These are phyloP conservation scores for Oenanthe oenanthe DNA, from an alignment of 2,113 vertebrate species.

Conservation along the genomic window DNA sequence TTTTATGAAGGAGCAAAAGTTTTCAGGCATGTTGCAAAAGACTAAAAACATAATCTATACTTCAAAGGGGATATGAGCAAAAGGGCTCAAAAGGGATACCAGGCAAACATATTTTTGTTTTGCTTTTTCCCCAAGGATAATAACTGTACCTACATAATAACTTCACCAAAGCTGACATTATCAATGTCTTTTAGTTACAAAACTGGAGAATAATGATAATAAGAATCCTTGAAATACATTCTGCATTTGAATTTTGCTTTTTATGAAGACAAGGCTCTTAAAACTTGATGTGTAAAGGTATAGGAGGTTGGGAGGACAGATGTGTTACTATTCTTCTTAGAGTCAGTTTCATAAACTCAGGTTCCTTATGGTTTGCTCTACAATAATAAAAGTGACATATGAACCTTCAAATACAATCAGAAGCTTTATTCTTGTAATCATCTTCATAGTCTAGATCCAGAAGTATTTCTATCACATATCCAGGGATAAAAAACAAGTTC, in stretches of 20 bases:
- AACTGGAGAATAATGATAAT: not conserved
- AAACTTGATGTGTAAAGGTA: not conserved
- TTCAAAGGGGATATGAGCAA: not conserved
- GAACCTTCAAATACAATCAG: not conserved
- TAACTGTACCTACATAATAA: not conserved
- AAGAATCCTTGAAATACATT: not conserved
- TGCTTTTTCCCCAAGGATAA: not conserved
- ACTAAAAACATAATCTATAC: not conserved
- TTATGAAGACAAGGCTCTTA: not conserved
- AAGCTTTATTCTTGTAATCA: not conserved
- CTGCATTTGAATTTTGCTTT: not conserved
- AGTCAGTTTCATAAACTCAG: not conserved
- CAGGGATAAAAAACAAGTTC: not conserved
- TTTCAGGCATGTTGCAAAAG: not conserved
- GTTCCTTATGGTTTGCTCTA: not conserved
- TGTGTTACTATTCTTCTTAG: not conserved
- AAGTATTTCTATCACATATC: not conserved
- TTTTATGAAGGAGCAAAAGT: not conserved
- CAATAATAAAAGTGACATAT: not conserved
- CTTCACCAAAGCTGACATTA: not conserved
- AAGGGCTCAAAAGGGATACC: not conserved
- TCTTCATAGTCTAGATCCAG: not conserved
- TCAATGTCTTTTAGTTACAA: not conserved
- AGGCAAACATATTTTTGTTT: not conserved
- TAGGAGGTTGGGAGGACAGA: not conserved